These are phyloP conservation scores for Sinocyclocheilus anophthalmus DNA, from an alignment of 2,113 vertebrate species.

Conservation along the genomic window DNA sequence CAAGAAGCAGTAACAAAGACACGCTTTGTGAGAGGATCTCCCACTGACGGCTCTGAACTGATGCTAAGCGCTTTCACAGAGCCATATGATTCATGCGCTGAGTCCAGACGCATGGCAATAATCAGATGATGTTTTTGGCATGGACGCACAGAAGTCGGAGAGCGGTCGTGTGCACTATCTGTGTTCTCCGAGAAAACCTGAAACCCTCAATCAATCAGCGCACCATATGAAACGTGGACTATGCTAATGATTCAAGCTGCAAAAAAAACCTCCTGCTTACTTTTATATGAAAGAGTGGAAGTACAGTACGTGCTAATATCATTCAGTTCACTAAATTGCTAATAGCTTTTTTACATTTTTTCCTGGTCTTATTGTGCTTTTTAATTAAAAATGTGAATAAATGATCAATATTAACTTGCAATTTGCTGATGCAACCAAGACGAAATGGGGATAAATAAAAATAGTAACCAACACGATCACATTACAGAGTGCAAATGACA, in stretches of 20 bases:
- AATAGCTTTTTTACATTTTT: neutral
- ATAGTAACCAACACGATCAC: neutral
- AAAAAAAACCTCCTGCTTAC: neutral
- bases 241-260: conserved; percentile 10
- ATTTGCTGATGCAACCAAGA: neutral
- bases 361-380: neutral
- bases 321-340: neutral
- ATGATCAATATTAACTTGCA: neutral
- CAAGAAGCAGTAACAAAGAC: conserved; percentile 56
- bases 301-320: neutral
- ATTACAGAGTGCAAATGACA: neutral
- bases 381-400: neutral
- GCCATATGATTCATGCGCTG: conserved; percentile 43
- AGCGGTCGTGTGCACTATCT: neutral
- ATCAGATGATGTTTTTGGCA: conserved; percentile 60
- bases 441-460: neutral
- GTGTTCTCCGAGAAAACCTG: conserved; percentile 21
- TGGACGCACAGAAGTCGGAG: neutral
- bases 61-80: conserved; percentile 57
- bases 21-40: conserved; percentile 56
- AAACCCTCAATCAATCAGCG: conserved; percentile 9
- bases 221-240: neutral
- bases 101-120: conserved; percentile 50
- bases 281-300: neutral
- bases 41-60: conserved; percentile 41